Base-by-base conservation (phyloP, 1,140 invertebrate genomes). In the Drosophila burlai region DNA sequence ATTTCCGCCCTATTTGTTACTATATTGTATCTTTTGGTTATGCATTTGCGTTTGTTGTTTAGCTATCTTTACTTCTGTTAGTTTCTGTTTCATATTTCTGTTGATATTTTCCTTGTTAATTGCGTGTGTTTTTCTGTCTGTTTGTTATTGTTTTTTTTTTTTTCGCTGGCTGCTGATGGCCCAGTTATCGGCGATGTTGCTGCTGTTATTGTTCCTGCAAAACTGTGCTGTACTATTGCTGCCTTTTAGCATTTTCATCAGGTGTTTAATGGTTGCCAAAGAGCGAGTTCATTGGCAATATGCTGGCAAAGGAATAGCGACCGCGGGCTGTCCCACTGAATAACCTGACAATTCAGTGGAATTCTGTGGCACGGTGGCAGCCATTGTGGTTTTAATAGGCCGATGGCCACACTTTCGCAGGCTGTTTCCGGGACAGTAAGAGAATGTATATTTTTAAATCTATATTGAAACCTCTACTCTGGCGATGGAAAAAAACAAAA, bases 371-470 rank as follows among this genome's bases (percentile, higher is more conserved):
- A 58, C 31, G 24, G 46, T 42, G 36, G 71, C 42, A 60, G 68
- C 38, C 68, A 61, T 74, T 74, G 71, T 74, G 71, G 55, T 59
- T 60, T 72, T 73, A 73, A 73, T 73, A 73, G 67, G 69, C 69
- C 69, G 67, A 40, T 43, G 68, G 68, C 31, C 71, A 74, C 59
- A 71, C 50, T 60, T 63, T 63, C 9, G 24, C 58, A 31, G 4
- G 26, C 11, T 1, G 3, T 36, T 45, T 45, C 40, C 7, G 2
- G 63, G 15, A n/a, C 43, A 50, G 15, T 16, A 50, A 21, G 11
- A 34, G 16, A n/a, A 34, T n/a, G 21, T 24, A 43, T n/a, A 42
- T 18, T 9, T 31, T 31, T 34, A 43, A 29, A 40, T 57, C 34
- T 57, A 40, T 38, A 57, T 34, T 57, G 18, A 11, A 55, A n/a